Conservation (phyloP, 35 echinoderm and acorn worm species). For the Diadema setosum region DNA sequence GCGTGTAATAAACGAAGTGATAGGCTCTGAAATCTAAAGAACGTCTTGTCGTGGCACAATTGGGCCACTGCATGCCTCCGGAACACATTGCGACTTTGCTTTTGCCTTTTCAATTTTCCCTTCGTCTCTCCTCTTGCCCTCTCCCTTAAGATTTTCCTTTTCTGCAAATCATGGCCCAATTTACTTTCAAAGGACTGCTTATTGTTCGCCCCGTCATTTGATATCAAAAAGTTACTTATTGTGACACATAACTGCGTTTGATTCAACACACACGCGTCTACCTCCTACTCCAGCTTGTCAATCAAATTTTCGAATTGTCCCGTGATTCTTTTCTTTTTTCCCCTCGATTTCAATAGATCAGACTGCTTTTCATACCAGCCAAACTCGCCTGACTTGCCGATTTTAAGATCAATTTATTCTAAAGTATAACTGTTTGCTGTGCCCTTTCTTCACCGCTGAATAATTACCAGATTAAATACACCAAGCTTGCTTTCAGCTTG, state of each 20-base stretch:
- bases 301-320: not conserved
- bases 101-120: not conserved
- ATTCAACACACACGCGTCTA: constrained; percentile 8
- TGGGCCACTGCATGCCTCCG: not conserved
- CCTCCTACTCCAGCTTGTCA: not conserved
- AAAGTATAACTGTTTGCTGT: no score
- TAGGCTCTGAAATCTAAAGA: not conserved
- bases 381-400: no score
- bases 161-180: not conserved
- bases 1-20: not conserved
- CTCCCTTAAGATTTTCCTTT: not conserved
- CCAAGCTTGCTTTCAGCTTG: no score
- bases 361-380: no score
- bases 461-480: no score
- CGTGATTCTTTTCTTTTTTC: no score
- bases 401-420: no score
- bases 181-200: constrained; percentile 14
- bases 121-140: not conserved
- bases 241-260: constrained; percentile 1
- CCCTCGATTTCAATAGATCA: no score
- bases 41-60: not conserved
- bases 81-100: not conserved
- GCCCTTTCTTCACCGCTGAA: no score
- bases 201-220: constrained; percentile 4
- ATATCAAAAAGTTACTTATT: constrained; percentile 24